Evolutionary conservation across 2,797 vertebrate species (phyloP), one percentile per base, ranked within the genome.

Genomic region (Tarsius wallacei): DNA sequence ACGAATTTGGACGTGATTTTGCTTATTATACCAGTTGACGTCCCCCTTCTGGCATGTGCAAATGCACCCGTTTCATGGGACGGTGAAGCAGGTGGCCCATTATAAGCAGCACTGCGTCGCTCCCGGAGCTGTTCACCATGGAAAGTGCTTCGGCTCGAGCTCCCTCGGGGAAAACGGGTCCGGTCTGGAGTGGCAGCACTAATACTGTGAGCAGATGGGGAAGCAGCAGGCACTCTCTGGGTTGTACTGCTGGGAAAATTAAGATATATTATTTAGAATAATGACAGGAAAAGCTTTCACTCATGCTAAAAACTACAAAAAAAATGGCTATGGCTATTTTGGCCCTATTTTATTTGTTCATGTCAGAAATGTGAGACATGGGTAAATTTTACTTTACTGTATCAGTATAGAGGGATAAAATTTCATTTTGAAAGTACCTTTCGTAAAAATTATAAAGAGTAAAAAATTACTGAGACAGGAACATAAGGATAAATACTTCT

Each of bases 1-100:
- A 99, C 99, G 90, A 99, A 99, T 98, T 99, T 99, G 98, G 99
- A 99, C 81, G 99, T 99, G 98, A 99, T 99, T 98, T 99, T 99
- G 99, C 99, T 99, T 98, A 99, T 99, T 98, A 99, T 99, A 63
- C 99, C 99, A 0, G 99, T 99, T 64, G 99, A 99, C 0, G 99
- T 99, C 26, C 99, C 99, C 95, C 99, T 99, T 93, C 99, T 98
- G 88, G 99, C 99, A 63, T 99, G 99, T 2, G 99, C 99, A 2
- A 99, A 99, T 13, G 99, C 99, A 8, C 99, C 99, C 0, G 99
- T 99, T 92, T 99, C 99, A 1, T 99, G 99, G 5, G 99, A 99
- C 0, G 99, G 99, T 0, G 99, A 99, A 70, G 99, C 99, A 0
- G 99, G 99, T 0, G 99, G 99, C 31, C 99, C 99, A 28, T 99